phyloP scores from a whole-genome alignment of 2,797 vertebrate genomes.

The Knipowitschia caucasica region DNA sequence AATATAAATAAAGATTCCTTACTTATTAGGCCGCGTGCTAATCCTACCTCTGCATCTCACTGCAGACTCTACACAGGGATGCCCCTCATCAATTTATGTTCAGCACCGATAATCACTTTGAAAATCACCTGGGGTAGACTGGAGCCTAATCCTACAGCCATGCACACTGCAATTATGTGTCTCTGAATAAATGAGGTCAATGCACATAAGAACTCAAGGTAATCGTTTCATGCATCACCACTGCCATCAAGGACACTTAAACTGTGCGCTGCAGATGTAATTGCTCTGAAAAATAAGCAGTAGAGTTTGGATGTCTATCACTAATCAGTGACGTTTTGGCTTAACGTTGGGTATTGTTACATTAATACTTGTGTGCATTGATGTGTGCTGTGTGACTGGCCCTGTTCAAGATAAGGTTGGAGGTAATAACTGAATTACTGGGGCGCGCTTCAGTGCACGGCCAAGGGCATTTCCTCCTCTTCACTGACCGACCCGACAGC shows the following conservation, averaged over 20 bases:
- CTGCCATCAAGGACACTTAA: constrained; percentile 67
- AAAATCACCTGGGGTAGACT: constrained; percentile 53
- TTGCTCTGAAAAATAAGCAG: constrained; percentile 59
- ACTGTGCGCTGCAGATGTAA: constrained; percentile 42
- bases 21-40: constrained; percentile 21
- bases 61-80: constrained; percentile 34
- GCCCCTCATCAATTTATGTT: constrained; percentile 63
- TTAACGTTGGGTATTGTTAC: constrained; percentile 58
- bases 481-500: constrained; percentile 56
- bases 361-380: constrained; percentile 58
- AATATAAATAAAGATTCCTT: no score
- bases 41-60: constrained; percentile 28
- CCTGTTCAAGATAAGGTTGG: constrained; percentile 66
- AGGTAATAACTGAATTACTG: constrained; percentile 75
- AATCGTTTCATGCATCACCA: constrained; percentile 62
- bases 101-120: constrained; percentile 55
- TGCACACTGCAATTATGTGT: constrained; percentile 62
- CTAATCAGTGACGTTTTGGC: constrained; percentile 53
- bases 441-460: constrained; percentile 63
- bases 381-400: constrained; percentile 44
- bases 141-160: constrained; percentile 43
- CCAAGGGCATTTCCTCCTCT: constrained; percentile 71
- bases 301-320: constrained; percentile 41
- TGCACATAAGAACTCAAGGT: constrained; percentile 62
- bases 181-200: constrained; percentile 67